Evolutionary conservation across 1,140 invertebrate genomes (phyloP).

Genomic region (Fopius arisanus): DNA sequence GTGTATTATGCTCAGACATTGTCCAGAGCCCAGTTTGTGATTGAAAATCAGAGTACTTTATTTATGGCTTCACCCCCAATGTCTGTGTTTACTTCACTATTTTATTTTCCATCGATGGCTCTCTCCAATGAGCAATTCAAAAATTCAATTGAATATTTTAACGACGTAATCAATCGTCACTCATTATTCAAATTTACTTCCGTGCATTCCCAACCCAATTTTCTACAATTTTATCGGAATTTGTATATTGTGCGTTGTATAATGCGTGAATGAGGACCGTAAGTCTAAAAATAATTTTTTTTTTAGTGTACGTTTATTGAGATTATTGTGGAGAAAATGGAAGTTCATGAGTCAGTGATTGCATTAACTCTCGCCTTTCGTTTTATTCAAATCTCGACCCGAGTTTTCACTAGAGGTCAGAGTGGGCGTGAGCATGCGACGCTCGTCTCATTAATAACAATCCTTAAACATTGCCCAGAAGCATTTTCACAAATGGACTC

Average conservation of each 20-base stretch:
- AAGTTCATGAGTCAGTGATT: no score
- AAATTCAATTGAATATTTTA: no score
- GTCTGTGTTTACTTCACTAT: not conserved
- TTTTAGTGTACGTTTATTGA: no score
- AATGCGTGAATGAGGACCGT: no score
- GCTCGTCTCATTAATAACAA: conserved; percentile 28
- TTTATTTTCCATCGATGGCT: not conserved
- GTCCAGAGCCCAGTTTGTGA: conserved; percentile 44
- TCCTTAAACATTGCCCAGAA: conserved; percentile 32
- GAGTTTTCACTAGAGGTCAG: conserved; percentile 10
- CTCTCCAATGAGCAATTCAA: no score
- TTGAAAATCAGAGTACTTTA: conserved; percentile 29
- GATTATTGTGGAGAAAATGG: no score
- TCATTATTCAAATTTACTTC: no score
- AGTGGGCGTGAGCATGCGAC: not conserved
- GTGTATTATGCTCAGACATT: conserved; percentile 42
- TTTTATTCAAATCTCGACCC: not conserved
- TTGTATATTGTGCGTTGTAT: no score
- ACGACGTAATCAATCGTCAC: no score
- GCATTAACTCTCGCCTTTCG: not conserved
- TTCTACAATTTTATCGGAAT: no score
- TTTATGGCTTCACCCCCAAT: conserved; percentile 5
- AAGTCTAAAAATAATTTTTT: no score
- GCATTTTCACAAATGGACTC: conserved; percentile 20
- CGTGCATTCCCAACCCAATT: no score